Evolutionary conservation across 2,797 vertebrate species (phyloP), one percentile per base, ranked within the genome.

Genomic region (Chaenodraco wilsoni): DNA sequence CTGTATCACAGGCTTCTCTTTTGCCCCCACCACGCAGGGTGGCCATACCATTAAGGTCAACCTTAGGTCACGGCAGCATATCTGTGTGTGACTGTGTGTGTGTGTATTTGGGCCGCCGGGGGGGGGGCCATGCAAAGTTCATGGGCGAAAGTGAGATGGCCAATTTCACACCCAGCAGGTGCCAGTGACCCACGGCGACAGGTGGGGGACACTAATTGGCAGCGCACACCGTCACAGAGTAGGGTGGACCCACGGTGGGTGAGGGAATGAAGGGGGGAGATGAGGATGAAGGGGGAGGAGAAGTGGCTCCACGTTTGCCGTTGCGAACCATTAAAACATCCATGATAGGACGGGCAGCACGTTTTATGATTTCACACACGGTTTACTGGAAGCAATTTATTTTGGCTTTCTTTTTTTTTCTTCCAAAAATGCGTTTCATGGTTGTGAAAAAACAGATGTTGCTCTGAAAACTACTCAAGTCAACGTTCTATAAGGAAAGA

Each of bases 201-300:
- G 92, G 91, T 93, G 91, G 89, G 81, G 71, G 85, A 87, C 82
- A 82, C 90, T 92, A 93, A 93, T 92, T 93, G 91, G 79, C 79
- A 83, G 78, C 23, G 37, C 12, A 33, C 79, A 76, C 69, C 51
- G 21, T 78, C 67, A 37, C 82, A 74, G 78, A 69, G 76, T 19
- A 1, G 60, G 43, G 40, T 10, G 82, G 66, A 66, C 33, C 74
- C 76, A 49, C 31, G 63, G 75, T 40, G 85, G 65, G 74, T 27
- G 55, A 74, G 61, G 64, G 69, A 76, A 65, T 11, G 67, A 81
- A 44, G 70, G 66, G n/a, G 51, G 16, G 31, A 41, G 66, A 40
- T 57, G n/a, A 9, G 31, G 44, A 69, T 69, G 69, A 77, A 66
- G 37, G 49, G 58, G 71, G 52, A 14, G 37, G 52, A 52, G 51